Percentiles rank a stretch among this genome's conserved stretches.
These are phyloP conservation scores for Aurelia sp. DNA, from an alignment of 30 jellyfish, hydroid and myxozoan species.

Conservation along the genomic window DNA sequence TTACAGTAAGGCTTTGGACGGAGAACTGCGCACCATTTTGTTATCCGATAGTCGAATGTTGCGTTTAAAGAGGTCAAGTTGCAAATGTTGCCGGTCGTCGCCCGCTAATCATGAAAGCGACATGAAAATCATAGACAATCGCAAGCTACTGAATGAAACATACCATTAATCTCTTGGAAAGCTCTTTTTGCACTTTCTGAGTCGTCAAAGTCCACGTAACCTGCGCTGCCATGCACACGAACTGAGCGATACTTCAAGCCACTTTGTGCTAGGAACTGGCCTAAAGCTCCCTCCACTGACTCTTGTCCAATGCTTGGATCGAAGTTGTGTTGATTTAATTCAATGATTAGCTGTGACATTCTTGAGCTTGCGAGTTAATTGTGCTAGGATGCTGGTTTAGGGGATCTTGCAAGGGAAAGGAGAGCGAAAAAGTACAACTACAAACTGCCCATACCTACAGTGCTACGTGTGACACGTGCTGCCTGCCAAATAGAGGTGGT, in stretches of 20 bases:
- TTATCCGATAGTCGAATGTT: neutral
- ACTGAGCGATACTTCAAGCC: slow-evolving; percentile 54
- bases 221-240: slow-evolving; percentile 61
- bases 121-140: neutral
- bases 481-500: slow-evolving; percentile 69
- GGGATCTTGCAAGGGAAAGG: slow-evolving; percentile 28
- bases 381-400: slow-evolving; percentile 7
- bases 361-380: slow-evolving; percentile 39
- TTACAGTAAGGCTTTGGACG: neutral
- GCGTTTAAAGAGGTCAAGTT: slow-evolving; percentile 10
- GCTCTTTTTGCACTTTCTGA: slow-evolving; percentile 88
- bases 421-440: slow-evolving; percentile 32
- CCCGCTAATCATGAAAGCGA: slow-evolving; percentile 23
- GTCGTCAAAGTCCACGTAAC: slow-evolving; percentile 79
- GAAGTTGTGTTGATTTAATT: slow-evolving; percentile 58
- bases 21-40: neutral
- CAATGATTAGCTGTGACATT: slow-evolving; percentile 69
- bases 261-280: slow-evolving; percentile 70
- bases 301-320: slow-evolving; percentile 56
- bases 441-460: slow-evolving; percentile 57
- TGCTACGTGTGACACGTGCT: slow-evolving; percentile 78
- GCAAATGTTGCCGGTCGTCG: slow-evolving; percentile 52
- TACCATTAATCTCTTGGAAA: slow-evolving; percentile 79
- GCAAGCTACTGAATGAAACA: slow-evolving; percentile 17
- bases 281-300: slow-evolving; percentile 67